These are phyloP conservation scores for Callionymus lyra DNA, from an alignment of 2,113 vertebrate genomes.

Conservation along the genomic window DNA sequence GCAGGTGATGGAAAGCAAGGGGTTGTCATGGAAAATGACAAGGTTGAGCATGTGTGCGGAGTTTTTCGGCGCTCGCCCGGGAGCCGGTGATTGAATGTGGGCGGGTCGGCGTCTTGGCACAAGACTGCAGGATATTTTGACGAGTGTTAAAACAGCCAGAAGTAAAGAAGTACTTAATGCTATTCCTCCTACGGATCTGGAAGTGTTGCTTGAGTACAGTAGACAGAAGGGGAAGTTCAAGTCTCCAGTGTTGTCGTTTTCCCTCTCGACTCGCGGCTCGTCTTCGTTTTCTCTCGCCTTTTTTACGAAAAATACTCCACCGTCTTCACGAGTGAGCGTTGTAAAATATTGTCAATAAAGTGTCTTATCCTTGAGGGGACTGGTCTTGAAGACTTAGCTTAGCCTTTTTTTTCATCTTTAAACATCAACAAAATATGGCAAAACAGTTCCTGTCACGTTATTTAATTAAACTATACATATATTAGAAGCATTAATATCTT, in stretches of 20 bases:
- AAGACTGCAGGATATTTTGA: slow-evolving; percentile 5
- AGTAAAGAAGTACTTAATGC: slow-evolving; percentile 8
- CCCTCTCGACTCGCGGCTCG: background rate
- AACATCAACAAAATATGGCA: no score
- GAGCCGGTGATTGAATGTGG: slow-evolving; percentile 13
- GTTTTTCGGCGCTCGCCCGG: slow-evolving; percentile 14
- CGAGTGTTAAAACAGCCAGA: background rate
- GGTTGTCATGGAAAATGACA: slow-evolving; percentile 50
- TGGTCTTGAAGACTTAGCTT: no score
- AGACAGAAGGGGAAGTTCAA: slow-evolving; percentile 2
- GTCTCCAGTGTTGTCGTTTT: slow-evolving; percentile 3
- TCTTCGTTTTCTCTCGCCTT: background rate
- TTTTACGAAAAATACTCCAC: no score
- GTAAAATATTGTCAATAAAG: no score
- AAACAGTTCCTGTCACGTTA: no score
- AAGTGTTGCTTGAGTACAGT: slow-evolving; percentile 4
- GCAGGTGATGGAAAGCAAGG: slow-evolving; percentile 47
- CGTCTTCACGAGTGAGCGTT: no score
- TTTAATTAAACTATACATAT: no score
- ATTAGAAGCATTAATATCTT: no score
- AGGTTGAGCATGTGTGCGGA: slow-evolving; percentile 12
- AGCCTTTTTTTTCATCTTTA: no score
- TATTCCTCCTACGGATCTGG: slow-evolving; percentile 8
- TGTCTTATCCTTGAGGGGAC: no score
- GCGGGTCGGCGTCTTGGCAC: slow-evolving; percentile 8